Base-by-base conservation (phyloP, 2,888 invertebrate genomes). In the Catonia carolina region DNA sequence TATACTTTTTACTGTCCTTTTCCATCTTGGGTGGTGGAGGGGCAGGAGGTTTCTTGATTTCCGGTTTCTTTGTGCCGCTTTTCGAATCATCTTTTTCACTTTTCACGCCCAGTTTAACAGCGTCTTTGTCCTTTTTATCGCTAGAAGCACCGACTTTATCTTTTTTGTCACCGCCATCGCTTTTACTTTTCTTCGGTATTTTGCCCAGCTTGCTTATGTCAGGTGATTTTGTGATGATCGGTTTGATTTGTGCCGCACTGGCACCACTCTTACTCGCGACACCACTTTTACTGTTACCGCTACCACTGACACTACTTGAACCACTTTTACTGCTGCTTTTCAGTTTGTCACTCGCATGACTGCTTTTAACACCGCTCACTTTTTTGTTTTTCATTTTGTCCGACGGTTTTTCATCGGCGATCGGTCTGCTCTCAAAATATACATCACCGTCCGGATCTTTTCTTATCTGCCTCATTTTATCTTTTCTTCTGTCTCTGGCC, bases 201-300 rank as follows among this genome's bases (percentile, higher is more conserved):
- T 86, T 85, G 1, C 86, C 86, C 22, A 89, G 72, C 73, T 86
- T 87, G 64, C 83, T 83, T 56, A 88, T 75, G 18, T 85, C 80
- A 53, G 82, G 83, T 5, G 82, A 78, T n/a, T n/a, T n/a, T n/a
- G n/a, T n/a, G n/a, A n/a, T n/a, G 67, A 79, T 78, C 7, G 82
- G 69, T 70, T 86, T 85, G 27, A 12, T n/a, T 42, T 18, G 42
- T 10, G 20, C 17, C 5, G n/a, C 10, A 5, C 6, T 37, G 4
- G 18, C 20, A 3, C 6, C n/a, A 5, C 4, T 5, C 5, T 39
- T 20, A 39, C 8, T n/a, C 7, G 2, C 51, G 23, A 31, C 18
- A 59, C 59, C 62, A n/a, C n/a, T n/a, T n/a, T n/a, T n/a, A 50
- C 60, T 54, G 56, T 58, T 54, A 8, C 5, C 31, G 8, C 27